Evolutionary conservation across 2,888 invertebrate species (phyloP).

Genomic region (Scaptomyza polygonia): DNA sequence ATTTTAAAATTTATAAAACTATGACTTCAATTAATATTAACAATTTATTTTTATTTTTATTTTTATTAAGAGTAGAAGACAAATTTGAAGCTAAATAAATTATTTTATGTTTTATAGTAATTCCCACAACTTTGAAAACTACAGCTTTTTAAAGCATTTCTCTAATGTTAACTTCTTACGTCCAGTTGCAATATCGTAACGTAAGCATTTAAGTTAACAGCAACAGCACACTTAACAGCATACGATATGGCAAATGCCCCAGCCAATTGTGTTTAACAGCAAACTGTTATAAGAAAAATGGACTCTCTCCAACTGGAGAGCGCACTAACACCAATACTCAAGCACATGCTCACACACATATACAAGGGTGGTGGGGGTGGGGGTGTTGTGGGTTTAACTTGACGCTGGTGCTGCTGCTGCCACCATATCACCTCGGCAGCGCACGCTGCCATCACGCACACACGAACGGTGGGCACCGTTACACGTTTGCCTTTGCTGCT

Average conservation of each 20-base stretch:
- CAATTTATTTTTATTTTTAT: too few relatives aligned
- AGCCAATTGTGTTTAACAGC: conserved; percentile 37
- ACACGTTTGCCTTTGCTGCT: conserved; percentile 54
- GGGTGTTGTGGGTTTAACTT: conserved; percentile 38
- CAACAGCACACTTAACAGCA: conserved; percentile 32
- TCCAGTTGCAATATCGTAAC: conserved; percentile 46
- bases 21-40: too few relatives aligned
- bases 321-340: conserved; percentile 36
- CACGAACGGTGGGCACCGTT: conserved; percentile 64
- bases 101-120: too few relatives aligned
- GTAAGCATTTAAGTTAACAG: conserved; percentile 29
- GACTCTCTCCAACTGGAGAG: conserved; percentile 72
- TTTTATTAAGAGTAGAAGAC: too few relatives aligned
- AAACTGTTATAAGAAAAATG: conserved; percentile 20
- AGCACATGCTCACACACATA: conserved; percentile 4
- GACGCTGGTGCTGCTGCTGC: conserved; percentile 16
- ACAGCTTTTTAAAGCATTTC: neutral
- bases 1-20: too few relatives aligned
- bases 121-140: neutral
- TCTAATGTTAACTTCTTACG: conserved; percentile 22
- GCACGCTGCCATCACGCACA: conserved; percentile 40
- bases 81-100: too few relatives aligned
- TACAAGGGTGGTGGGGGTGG: conserved; percentile 10
- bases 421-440: conserved; percentile 59
- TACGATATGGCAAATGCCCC: conserved; percentile 31